Evolutionary conservation across 2,113 vertebrate species (phyloP), one percentile per base, ranked within the genome.

Genomic region (Sturnira hondurensis): DNA sequence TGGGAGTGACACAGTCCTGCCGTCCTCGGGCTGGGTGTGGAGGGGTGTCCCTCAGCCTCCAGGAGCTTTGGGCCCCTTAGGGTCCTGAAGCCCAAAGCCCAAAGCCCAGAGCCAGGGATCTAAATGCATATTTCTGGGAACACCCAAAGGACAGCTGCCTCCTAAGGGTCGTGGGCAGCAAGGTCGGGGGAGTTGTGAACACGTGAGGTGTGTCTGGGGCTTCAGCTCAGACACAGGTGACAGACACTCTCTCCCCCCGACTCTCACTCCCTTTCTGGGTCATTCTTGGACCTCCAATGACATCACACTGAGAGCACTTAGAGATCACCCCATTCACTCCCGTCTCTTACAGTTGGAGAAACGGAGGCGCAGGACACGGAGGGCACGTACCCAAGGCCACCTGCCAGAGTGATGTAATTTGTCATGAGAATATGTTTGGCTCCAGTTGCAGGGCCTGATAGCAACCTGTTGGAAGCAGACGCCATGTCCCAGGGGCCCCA

Each of bases 401-500:
- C 58, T 43, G 54, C 83, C 31, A 65, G 56, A 63, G 22, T 84
- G 95, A 67, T 1, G 0, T 36, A 0, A 43, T 73, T 67, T 38
- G 77, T 82, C 67, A 84, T 36, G 45, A 4, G 70, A 74, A 45
- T 28, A 28, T 7, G 52, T 63, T 82, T 31, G 81, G 26, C 61
- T 81, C 10, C 11, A 1, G 7, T 11, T 10, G 58, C 68, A 24
- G n/a, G 22, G 43, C 20, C 24, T 41, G 52, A 19, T 0, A 71
- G 41, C 71, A 61, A 63, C 17, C 26, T 26, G 28, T 70, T 5
- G 31, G 54, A 74, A 63, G 36, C 10, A 24, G 8, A 36, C 3
- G 2, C 1, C 1, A 10, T 3, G 45, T 52, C 43, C 24, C 0
- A 1, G n/a, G n/a, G 68, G 14, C 36, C 71, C 47, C 1, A 43